Evolutionary conservation across 2,797 vertebrate genomes (phyloP), one percentile per base, ranked within the genome.

Genomic region (Chanos chanos): DNA sequence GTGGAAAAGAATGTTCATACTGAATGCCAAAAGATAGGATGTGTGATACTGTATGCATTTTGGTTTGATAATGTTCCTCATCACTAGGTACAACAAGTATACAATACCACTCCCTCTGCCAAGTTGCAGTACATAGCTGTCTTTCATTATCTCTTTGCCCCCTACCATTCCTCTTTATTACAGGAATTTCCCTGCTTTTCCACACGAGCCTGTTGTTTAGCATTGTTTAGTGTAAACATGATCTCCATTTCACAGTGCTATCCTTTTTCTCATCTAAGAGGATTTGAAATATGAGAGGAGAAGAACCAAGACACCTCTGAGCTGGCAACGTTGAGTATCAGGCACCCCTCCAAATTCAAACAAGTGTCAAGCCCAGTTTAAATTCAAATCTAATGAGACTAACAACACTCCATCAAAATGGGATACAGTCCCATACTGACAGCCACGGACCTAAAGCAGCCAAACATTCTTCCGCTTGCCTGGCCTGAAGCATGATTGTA

Each of bases 181-280:
- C 64, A 70, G 78, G 68, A 72, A 79, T 81, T 76, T 77, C 67
- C 64, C n/a, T n/a, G n/a, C n/a, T n/a, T n/a, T 68, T 61, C 57
- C 47, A 53, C 31, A 59, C 22, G 2, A 30, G 63, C 44, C 27
- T 28, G 43, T 68, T 67, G 63, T 63, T 59, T 39, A 43, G 61
- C 44, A 47, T 50, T 66, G 72, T 85, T 83, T 79, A 68, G 69
- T 75, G 83, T 82, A 81, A 82, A 85, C 78, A 81, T 76, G 79
- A 75, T 82, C 79, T 73, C 64, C 59, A 52, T 70, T 75, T 70
- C 68, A 66, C 72, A 70, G 61, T 30, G 49, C 25, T 68, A 77
- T 68, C 65, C 39, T 70, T 73, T 80, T 76, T 70, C 75, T 57
- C 64, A 61, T 62, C 70, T 73, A 52, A 76, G 58, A 71, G 68